phyloP scores from a whole-genome alignment of 2,888 invertebrate genomes.

The Drosophila macrospina region DNA sequence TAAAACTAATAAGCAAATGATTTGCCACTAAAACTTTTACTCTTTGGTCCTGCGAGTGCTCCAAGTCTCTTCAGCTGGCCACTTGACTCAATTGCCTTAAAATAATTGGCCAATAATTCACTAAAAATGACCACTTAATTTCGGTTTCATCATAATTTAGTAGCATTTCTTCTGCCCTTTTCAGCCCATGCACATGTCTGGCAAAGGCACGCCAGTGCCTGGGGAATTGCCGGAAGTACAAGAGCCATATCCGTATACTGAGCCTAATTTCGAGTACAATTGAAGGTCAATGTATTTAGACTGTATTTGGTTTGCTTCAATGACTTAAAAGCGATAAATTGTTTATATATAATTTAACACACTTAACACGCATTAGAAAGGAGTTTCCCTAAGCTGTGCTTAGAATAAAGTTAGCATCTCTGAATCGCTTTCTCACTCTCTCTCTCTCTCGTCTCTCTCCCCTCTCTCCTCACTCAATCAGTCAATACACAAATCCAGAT shows the following conservation, averaged over 20 bases:
- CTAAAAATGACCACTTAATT: constrained; percentile 77
- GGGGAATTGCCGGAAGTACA: constrained; percentile 70
- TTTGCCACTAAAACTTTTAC: constrained; percentile 66
- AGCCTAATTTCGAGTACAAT: constrained; percentile 44
- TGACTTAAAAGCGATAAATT: not conserved
- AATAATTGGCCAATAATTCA: constrained; percentile 81
- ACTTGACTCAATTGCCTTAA: constrained; percentile 78
- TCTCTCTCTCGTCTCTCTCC: not conserved
- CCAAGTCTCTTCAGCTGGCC: constrained; percentile 34
- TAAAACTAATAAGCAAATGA: constrained; percentile 76
- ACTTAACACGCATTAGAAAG: constrained; percentile 1
- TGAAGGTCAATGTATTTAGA: constrained; percentile 57
- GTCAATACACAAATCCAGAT: constrained; percentile 41
- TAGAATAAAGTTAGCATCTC: no score
- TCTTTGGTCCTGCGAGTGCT: constrained; percentile 15
- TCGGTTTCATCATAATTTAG: constrained; percentile 69
- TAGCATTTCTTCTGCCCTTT: constrained; percentile 14
- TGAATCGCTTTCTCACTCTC: not conserved
- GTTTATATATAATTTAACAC: not conserved
- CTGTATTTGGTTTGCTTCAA: not conserved
- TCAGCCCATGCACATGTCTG: constrained; percentile 6
- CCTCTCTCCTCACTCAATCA: not conserved
- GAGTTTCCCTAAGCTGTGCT: constrained; percentile 10
- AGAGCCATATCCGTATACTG: constrained; percentile 28
- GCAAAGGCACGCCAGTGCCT: constrained; percentile 59